Evolutionary conservation across 2,113 vertebrate genomes (phyloP).

Genomic region (Menura novaehollandiae): DNA sequence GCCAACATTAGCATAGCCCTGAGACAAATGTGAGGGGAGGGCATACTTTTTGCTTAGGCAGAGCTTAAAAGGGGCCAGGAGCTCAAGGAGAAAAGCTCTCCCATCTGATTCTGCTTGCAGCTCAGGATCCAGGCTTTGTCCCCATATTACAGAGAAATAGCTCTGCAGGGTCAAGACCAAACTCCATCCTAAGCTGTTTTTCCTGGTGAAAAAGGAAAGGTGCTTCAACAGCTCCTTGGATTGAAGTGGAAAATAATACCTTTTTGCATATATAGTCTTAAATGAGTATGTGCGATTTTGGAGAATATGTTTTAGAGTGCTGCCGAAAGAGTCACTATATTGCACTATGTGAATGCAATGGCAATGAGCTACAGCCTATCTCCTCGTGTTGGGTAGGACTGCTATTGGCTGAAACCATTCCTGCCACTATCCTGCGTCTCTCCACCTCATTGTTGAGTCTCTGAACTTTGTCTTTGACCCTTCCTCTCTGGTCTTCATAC

Average conservation of each 20-base stretch:
- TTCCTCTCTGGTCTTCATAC: not conserved
- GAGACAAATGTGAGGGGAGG: not conserved
- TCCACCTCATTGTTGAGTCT: not conserved
- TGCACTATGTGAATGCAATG: not conserved
- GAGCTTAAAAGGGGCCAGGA: not conserved
- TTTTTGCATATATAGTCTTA: not conserved
- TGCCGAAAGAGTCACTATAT: not conserved
- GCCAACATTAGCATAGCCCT: not conserved
- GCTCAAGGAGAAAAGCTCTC: not conserved
- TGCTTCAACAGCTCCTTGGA: not conserved
- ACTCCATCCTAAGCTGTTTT: not conserved
- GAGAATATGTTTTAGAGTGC: not conserved
- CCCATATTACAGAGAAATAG: not conserved
- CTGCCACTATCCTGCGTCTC: not conserved
- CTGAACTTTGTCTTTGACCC: not conserved
- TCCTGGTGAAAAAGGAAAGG: not conserved
- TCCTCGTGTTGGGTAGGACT: not conserved
- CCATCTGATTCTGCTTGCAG: not conserved
- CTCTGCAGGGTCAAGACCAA: accelerated
- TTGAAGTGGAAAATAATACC: not conserved
- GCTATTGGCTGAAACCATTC: not conserved
- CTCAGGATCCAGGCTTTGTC: not conserved
- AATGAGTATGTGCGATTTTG: not conserved
- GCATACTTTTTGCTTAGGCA: not conserved
- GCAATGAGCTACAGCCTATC: not conserved